Evolutionary conservation across 2,113 vertebrate species (phyloP).

Genomic region (Leptobrachium leishanense): DNA sequence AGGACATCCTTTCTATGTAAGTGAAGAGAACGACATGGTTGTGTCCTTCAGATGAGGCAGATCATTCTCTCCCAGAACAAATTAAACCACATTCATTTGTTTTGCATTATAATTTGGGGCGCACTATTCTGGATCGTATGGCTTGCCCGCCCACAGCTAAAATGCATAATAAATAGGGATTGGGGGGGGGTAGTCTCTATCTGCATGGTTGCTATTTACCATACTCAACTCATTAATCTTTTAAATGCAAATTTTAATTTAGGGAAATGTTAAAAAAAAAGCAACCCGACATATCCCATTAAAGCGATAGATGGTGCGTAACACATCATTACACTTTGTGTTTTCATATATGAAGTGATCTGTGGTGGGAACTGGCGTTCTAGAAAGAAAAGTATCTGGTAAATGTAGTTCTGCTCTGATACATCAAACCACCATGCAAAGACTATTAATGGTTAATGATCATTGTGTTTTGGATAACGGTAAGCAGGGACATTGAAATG

Average conservation of each 20-base stretch:
- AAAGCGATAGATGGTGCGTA: slow-evolving; percentile 24
- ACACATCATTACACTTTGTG: slow-evolving; percentile 3
- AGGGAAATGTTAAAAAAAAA: slow-evolving; percentile 33
- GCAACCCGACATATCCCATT: slow-evolving; percentile 1
- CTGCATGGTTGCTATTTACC: slow-evolving; percentile 14
- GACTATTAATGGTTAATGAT: neutral
- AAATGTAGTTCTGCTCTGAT: neutral
- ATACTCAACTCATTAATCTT: slow-evolving; percentile 17
- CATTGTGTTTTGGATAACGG: neutral
- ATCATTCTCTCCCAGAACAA: neutral
- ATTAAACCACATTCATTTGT: slow-evolving; percentile 3
- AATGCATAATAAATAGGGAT: neutral
- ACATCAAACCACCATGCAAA: neutral
- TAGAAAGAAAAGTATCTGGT: neutral
- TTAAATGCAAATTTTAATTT: slow-evolving; percentile 47
- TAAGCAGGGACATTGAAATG: no score
- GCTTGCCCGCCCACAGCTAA: neutral
- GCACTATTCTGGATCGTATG: neutral
- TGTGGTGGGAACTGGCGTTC: neutral
- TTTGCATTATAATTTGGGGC: neutral
- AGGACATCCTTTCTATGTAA: no score
- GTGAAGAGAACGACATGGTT: no score
- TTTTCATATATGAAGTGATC: slow-evolving; percentile 14
- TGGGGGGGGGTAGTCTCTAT: neutral
- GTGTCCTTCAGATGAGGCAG: no score